Base-by-base conservation (phyloP, 2,888 invertebrate species). In the Polyploca ridens region DNA sequence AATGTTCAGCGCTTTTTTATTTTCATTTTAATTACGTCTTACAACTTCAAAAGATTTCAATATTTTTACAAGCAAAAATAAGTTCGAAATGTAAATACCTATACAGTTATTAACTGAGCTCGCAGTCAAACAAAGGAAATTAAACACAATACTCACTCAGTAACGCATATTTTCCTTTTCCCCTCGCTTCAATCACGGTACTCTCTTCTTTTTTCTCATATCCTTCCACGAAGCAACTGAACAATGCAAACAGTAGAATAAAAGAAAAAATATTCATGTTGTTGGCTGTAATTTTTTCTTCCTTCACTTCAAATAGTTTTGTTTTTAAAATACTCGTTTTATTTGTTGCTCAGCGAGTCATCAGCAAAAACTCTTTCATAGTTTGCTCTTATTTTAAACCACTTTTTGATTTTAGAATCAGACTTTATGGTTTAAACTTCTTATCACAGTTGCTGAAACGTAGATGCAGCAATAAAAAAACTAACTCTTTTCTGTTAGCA, bases 111-210 rank as follows among this genome's bases (percentile, higher is more conserved):
- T n/a, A 46, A 46, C 54, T 2, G 54, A 54, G 19, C 19, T 54
- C 7, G 54, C 10, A 10, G 1, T n/a, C 46, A 19, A 44, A 27
- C 38, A n/a, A 14, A 68, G 63, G 65, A 65, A 64, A 54, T 58
- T 4, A 66, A 64, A 62, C 64, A 71, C 63, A 64, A 61, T 74
- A 92, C 93, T 90, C 75, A 93, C 93, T 90, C 69, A 92, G 68
- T 63, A 93, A 76, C 3, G 92, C 93, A 69, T 84, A 91, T 82
- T 90, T 89, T 35, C 80, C 89, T 78, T 88, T 91, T 19, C 91
- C 93, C 69, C 93, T 82, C 3, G 86, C 83, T 71, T 91, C 90
- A 7, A 76, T 69, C 63, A 76, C 63, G 58, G 72, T 79, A 38
- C 67, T 78, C 64, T 76, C 74, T 64, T 76, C 72, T 33, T 19